Conservation (phyloP, 2,113 vertebrate genomes). For the Psittacus erithacus region DNA sequence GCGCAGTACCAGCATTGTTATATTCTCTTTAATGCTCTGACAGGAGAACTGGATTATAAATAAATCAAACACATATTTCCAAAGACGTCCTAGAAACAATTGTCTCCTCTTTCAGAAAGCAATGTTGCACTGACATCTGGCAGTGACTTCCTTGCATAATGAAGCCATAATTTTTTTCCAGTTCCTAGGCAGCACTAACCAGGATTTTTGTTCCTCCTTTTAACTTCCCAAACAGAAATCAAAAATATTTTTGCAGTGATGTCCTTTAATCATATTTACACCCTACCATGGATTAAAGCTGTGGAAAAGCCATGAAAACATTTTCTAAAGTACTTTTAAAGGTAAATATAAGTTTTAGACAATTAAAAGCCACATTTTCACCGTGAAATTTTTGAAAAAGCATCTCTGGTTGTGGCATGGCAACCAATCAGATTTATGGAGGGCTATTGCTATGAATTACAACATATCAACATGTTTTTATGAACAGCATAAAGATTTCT, state of each 20-base stretch:
- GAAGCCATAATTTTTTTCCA: neutral
- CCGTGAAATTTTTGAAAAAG: neutral
- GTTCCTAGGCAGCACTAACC: neutral
- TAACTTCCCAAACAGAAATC: neutral
- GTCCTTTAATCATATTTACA: neutral
- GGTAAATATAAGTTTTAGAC: neutral
- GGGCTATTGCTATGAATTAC: neutral
- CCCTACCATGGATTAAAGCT: neutral
- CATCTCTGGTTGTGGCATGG: neutral
- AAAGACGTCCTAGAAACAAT: conserved; percentile 37
- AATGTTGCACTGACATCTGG: conserved; percentile 29
- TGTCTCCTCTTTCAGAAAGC: conserved; percentile 18
- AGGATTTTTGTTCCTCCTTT: conserved; percentile 6
- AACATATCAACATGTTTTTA: neutral
- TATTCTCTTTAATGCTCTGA: neutral
- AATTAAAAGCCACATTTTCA: neutral
- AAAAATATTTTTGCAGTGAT: neutral
- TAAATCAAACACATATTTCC: conserved; percentile 40
- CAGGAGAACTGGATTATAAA: conserved; percentile 4
- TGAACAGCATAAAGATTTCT: neutral
- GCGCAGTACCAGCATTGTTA: neutral
- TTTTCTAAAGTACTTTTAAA: conserved; percentile 1
- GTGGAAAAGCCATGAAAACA: neutral
- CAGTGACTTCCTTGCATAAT: conserved; percentile 25
- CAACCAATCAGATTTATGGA: neutral